Conservation (phyloP, 2,113 vertebrate species). For the Trachemys scripta region DNA sequence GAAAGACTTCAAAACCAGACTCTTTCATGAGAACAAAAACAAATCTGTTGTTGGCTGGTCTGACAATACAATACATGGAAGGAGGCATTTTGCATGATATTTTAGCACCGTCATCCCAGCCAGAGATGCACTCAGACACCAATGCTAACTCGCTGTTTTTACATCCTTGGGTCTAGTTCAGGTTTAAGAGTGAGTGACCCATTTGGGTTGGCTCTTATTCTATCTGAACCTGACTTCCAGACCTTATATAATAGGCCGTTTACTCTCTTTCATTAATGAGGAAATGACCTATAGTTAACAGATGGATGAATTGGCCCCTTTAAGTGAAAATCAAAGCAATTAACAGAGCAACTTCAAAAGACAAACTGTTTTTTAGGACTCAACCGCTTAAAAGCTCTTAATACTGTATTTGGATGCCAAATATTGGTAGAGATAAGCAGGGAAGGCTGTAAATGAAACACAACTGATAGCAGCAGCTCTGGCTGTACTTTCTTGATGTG, state of each 20-base stretch:
- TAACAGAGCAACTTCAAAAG: constrained; percentile 24
- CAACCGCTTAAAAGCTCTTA: constrained; percentile 43
- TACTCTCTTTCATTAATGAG: constrained; percentile 16
- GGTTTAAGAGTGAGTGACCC: constrained; percentile 1
- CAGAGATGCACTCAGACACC: not conserved
- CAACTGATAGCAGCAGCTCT: constrained; percentile 53
- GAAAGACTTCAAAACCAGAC: not conserved
- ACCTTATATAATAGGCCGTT: constrained; percentile 12
- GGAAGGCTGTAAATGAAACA: constrained; percentile 43
- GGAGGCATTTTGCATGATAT: not conserved
- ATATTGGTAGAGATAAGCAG: constrained; percentile 47
- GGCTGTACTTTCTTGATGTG: not conserved
- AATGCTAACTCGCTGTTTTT: not conserved
- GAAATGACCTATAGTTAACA: constrained; percentile 31
- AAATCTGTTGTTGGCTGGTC: not conserved
- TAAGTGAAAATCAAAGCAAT: constrained; percentile 46
- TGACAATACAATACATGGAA: not conserved
- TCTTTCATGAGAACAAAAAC: not conserved
- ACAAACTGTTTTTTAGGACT: constrained; percentile 39
- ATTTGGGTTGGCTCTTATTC: constrained; percentile 18
- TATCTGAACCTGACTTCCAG: constrained; percentile 5
- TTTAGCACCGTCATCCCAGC: not conserved
- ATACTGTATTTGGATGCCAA: constrained; percentile 40
- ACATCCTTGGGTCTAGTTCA: not conserved
- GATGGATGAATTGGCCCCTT: not conserved